Conservation (phyloP, 2,113 vertebrate genomes). For the Actenoides lindsayi region DNA sequence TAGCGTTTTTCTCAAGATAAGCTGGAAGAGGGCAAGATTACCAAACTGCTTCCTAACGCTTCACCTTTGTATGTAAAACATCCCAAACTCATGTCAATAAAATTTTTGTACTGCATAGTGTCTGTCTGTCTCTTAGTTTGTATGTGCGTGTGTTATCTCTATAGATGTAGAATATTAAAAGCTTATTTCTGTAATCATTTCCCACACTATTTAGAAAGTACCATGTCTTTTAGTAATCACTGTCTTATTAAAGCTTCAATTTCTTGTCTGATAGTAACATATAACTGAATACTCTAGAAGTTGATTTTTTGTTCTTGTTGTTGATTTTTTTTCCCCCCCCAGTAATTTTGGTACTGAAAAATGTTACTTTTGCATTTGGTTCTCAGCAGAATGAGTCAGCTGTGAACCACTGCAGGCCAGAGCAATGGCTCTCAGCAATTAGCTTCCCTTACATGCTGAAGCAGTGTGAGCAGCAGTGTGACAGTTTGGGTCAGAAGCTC, state of each 20-base stretch:
- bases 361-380: background rate
- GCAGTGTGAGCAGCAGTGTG: rapidly evolving
- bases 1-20: background rate
- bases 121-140: background rate
- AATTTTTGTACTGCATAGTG: constrained; percentile 52
- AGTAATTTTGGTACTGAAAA: background rate
- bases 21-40: background rate
- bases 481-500: background rate
- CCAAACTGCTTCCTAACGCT: background rate
- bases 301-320: background rate
- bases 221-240: background rate
- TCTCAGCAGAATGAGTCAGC: background rate
- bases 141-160: background rate
- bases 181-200: background rate
- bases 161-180: background rate
- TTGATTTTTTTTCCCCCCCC: background rate
- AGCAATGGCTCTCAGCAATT: background rate
- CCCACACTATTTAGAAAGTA: background rate
- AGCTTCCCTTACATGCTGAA: background rate
- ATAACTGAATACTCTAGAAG: background rate
- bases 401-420: rapidly evolving
- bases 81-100: constrained; percentile 64
- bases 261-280: background rate
- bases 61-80: constrained; percentile 30
- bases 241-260: background rate